phyloP scores from a whole-genome alignment of 1,140 invertebrate species.

The Anagrus nilaparvatae region DNA sequence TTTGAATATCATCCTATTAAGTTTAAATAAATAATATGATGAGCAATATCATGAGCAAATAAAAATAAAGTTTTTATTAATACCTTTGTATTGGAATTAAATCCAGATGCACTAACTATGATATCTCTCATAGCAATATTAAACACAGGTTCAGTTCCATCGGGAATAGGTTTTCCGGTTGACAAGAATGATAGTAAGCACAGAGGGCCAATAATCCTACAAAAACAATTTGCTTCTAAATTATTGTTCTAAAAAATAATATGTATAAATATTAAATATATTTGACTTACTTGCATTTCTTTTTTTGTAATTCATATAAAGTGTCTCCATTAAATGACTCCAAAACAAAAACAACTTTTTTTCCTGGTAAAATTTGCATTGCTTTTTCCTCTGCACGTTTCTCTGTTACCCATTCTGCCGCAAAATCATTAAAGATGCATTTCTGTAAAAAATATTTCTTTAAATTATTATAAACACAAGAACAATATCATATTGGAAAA shows the following conservation, averaged over 20 bases:
- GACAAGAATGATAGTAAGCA: slow-evolving; percentile 65
- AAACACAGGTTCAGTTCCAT: slow-evolving; percentile 62
- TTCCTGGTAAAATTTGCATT: slow-evolving; percentile 42
- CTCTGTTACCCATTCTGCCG: slow-evolving; percentile 42
- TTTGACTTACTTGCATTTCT: slow-evolving; percentile 54
- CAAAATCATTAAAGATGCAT: slow-evolving; percentile 40
- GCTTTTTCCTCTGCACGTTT: too few relatives aligned
- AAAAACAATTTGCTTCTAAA: slow-evolving; percentile 22
- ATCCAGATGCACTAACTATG: slow-evolving; percentile 60
- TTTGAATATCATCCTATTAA: slow-evolving; percentile 51
- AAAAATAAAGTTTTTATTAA: slow-evolving; percentile 4
- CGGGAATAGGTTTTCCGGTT: slow-evolving; percentile 59
- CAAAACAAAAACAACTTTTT: slow-evolving; percentile 64
- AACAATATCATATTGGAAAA: slow-evolving; percentile 11
- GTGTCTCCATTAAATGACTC: slow-evolving; percentile 57
- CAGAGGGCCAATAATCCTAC: slow-evolving; percentile 64
- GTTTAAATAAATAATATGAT: neutral
- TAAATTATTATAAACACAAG: neutral
- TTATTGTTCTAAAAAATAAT: neutral
- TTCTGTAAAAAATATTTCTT: too few relatives aligned
- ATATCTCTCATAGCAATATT: slow-evolving; percentile 71
- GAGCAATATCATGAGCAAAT: neutral
- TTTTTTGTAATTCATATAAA: slow-evolving; percentile 52
- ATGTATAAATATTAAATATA: slow-evolving; percentile 6
- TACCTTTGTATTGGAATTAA: slow-evolving; percentile 53